phyloP scores from a whole-genome alignment of 2,113 vertebrate species.

The Gasterosteus nipponicus region DNA sequence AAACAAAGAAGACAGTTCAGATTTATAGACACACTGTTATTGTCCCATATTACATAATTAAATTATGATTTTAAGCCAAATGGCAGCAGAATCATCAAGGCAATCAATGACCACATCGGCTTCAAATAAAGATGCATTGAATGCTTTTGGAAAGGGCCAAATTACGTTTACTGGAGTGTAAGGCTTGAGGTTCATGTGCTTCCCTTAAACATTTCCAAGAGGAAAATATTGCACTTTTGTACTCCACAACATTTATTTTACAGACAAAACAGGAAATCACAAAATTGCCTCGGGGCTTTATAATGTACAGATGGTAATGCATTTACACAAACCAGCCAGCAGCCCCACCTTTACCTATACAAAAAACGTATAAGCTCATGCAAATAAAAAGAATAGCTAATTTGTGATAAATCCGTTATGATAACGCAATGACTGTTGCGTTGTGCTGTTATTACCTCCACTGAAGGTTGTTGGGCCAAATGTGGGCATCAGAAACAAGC shows the following conservation, averaged over 20 bases:
- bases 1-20: slow-evolving; percentile 32
- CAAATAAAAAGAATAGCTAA: background rate
- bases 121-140: slow-evolving; percentile 22
- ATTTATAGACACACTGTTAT: slow-evolving; percentile 4
- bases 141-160: slow-evolving; percentile 1
- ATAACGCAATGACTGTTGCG: background rate
- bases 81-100: slow-evolving; percentile 12
- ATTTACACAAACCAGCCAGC: background rate
- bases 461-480: background rate
- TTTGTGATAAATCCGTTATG: background rate
- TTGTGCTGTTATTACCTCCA: background rate
- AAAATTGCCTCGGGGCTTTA: background rate
- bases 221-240: background rate
- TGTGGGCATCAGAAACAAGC: background rate
- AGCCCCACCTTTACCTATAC: background rate
- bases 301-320: background rate
- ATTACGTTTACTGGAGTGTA: background rate
- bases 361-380: background rate
- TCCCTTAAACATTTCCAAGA: background rate
- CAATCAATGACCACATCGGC: slow-evolving; percentile 15
- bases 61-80: slow-evolving; percentile 37
- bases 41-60: slow-evolving; percentile 28
- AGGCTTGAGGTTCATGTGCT: background rate
- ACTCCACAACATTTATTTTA: background rate
- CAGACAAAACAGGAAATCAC: background rate